These are phyloP conservation scores for Drosophila equinoxialis DNA, from an alignment of 1,140 invertebrate species.

Conservation along the genomic window DNA sequence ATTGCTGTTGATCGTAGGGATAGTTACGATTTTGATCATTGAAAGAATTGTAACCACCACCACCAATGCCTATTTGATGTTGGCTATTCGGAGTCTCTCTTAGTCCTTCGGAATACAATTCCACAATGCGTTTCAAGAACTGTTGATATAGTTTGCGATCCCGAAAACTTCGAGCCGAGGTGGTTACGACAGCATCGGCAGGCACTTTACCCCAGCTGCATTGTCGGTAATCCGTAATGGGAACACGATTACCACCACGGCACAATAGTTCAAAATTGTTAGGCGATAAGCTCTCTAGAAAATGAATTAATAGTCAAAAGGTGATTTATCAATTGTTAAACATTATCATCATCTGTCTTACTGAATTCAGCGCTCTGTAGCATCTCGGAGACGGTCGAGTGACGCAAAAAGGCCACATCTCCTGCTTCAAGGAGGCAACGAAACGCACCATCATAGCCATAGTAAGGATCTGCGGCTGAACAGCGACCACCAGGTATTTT, in stretches of 20 bases:
- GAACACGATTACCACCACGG: conserved; percentile 89
- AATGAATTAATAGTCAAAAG: conserved; percentile 3
- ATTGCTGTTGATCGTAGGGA: conserved; percentile 43
- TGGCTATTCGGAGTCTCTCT: conserved; percentile 52
- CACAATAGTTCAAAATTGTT: conserved; percentile 94
- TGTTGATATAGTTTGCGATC: conserved; percentile 86
- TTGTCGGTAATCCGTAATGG: conserved; percentile 88
- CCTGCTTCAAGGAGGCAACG: conserved; percentile 93
- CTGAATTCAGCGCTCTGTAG: conserved; percentile 85
- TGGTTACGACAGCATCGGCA: conserved; percentile 93
- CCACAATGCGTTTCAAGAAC: conserved; percentile 85
- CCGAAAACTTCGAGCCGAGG: conserved; percentile 88
- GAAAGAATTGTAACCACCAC: conserved; percentile 48
- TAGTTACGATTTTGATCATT: conserved; percentile 50
- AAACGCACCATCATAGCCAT: conserved; percentile 95
- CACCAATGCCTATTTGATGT: conserved; percentile 35
- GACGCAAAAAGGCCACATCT: conserved; percentile 96
- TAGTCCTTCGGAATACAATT: conserved; percentile 82
- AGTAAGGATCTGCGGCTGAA: conserved; percentile 93
- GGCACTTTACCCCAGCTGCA: conserved; percentile 95
- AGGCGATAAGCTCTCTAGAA: conserved; percentile 84
- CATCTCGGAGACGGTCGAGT: conserved; percentile 92
- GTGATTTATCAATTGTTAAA: background rate
- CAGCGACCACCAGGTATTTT: conserved; percentile 90
- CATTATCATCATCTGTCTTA: conserved; percentile 68